Percentiles rank a stretch among this genome's conserved stretches.
Conservation (phyloP, 2,888 invertebrate species). For the Apocheima hispidaria region DNA sequence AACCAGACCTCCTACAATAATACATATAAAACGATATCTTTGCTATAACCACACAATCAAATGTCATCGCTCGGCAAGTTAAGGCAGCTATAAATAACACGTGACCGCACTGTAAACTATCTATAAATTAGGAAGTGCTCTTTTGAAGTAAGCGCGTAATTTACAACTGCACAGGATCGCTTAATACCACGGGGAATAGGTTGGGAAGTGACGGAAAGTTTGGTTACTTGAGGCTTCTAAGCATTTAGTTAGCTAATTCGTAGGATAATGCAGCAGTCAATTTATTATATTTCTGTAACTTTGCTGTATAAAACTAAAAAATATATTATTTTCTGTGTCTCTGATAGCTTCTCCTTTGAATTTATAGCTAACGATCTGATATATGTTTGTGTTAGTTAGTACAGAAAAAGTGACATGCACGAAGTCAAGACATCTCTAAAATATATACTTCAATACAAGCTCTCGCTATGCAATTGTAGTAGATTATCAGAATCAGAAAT, state of each 20-base stretch:
- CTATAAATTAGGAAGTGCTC: conserved; percentile 50
- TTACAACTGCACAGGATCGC: conserved; percentile 40
- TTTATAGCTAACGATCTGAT: too few species aligned
- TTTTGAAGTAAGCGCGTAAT: conserved; percentile 54
- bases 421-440: too few species aligned
- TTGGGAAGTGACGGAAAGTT: not conserved
- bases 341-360: too few species aligned
- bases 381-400: too few species aligned
- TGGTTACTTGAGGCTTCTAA: conserved; percentile 4
- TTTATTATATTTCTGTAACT: too few species aligned
- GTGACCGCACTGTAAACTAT: conserved; percentile 37
- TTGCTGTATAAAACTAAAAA: too few species aligned
- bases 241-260: not conserved
- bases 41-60: conserved; percentile 12
- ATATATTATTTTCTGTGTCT: too few species aligned
- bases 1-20: not conserved
- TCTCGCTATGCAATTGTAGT: too few species aligned
- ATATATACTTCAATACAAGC: too few species aligned
- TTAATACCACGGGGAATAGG: conserved; percentile 35
- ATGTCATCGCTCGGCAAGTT: conserved; percentile 15
- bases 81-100: conserved; percentile 21
- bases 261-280: not conserved
- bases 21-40: conserved; percentile 8
- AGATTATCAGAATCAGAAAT: too few species aligned
- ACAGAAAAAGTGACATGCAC: too few species aligned